A percentile compares a stretch with the other conserved stretches of the same genome.
phyloP scores from a whole-genome alignment of 2,888 invertebrate species.

The Synergus itoensis region DNA sequence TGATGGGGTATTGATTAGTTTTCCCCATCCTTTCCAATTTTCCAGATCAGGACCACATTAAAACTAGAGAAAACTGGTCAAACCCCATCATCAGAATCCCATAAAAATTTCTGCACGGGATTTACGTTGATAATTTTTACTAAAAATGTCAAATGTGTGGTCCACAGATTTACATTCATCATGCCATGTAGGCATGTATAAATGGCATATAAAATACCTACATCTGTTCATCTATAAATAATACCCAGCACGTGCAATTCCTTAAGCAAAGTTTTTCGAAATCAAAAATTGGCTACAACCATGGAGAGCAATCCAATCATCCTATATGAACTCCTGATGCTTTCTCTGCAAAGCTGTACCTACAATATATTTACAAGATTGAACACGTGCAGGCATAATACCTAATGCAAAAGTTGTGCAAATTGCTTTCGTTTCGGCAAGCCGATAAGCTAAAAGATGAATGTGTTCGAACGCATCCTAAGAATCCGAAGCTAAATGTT shows the following conservation, averaged over 20 bases:
- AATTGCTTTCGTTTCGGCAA: constrained; percentile 36
- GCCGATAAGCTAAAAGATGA: constrained; percentile 32
- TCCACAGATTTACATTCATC: too few relatives aligned
- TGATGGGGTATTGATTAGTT: too few relatives aligned
- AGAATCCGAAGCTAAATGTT: constrained; percentile 51
- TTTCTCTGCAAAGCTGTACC: not conserved
- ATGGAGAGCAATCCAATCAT: constrained; percentile 25
- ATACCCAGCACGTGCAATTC: constrained; percentile 13
- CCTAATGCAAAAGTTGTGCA: constrained; percentile 19
- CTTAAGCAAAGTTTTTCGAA: not conserved
- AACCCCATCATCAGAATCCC: too few relatives aligned
- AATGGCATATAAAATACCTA: not conserved
- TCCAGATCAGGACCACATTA: too few relatives aligned
- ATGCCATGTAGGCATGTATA: too few relatives aligned
- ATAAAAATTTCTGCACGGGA: too few relatives aligned
- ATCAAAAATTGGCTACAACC: not conserved
- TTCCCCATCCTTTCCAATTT: too few relatives aligned
- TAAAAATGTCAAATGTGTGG: too few relatives aligned
- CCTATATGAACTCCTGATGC: not conserved
- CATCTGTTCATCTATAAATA: not conserved
- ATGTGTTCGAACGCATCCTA: constrained; percentile 22
- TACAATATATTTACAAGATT: not conserved
- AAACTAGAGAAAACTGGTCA: too few relatives aligned
- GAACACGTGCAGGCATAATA: constrained; percentile 38
- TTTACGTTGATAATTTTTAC: too few relatives aligned